These are phyloP conservation scores for Hycleus cichorii DNA, from an alignment of 1,140 invertebrate genomes.

Conservation along the genomic window DNA sequence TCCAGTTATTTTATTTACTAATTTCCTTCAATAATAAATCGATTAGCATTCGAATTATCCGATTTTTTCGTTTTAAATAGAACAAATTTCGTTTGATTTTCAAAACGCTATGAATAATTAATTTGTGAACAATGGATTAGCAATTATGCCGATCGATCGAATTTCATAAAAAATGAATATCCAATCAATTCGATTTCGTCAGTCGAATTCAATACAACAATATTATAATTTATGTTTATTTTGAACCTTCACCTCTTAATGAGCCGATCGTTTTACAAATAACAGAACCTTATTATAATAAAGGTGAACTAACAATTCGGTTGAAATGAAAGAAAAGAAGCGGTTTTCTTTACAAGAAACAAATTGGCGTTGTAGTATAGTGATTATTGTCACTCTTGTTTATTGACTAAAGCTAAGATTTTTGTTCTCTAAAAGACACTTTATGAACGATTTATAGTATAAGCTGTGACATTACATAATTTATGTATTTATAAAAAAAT, in stretches of 20 bases:
- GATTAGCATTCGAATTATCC: no score
- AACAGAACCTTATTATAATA: not conserved
- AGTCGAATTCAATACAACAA: not conserved
- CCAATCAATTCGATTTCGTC: no score
- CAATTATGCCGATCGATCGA: no score
- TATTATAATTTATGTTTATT: not conserved
- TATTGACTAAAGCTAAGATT: not conserved
- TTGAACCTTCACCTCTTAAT: slow-evolving; percentile 17
- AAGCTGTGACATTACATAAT: not conserved
- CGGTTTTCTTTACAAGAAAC: not conserved
- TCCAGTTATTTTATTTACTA: no score
- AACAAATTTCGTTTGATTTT: no score
- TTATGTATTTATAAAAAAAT: not conserved
- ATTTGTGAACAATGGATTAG: no score
- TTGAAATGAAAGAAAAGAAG: slow-evolving; percentile 4
- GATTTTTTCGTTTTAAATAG: no score
- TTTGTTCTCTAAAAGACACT: slow-evolving; percentile 2
- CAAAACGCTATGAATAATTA: no score
- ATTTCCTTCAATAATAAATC: no score
- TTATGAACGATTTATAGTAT: slow-evolving; percentile 7
- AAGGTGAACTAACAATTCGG: not conserved
- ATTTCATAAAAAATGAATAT: no score
- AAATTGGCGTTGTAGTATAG: slow-evolving; percentile 14
- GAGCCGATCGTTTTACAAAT: slow-evolving; percentile 9
- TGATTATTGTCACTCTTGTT: slow-evolving; percentile 16